Percentiles rank a stretch among this genome's conserved stretches.
Evolutionary conservation across 2,797 vertebrate genomes (phyloP).

Genomic region (Poecilia wingei): DNA sequence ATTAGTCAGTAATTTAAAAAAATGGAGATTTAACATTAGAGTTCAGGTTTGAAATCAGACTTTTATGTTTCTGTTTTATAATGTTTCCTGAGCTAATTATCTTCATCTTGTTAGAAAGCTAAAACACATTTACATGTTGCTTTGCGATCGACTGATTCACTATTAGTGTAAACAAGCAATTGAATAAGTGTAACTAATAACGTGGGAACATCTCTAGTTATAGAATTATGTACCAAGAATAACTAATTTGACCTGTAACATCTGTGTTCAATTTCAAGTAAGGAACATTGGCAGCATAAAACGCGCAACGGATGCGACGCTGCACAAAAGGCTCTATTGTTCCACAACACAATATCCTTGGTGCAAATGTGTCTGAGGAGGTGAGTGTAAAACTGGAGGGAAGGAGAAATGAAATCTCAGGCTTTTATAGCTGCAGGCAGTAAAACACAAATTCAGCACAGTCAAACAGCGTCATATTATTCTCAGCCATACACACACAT

Average conservation of each 20-base stretch:
- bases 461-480: slow-evolving; percentile 52
- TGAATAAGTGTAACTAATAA: neutral
- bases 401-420: slow-evolving; percentile 47
- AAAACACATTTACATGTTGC: neutral
- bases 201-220: neutral
- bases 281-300: slow-evolving; percentile 14
- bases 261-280: slow-evolving; percentile 14
- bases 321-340: slow-evolving; percentile 21
- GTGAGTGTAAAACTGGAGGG: slow-evolving; percentile 14
- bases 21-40: neutral
- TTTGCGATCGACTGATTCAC: neutral
- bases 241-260: neutral
- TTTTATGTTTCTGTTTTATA: neutral
- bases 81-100: neutral
- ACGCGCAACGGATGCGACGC: slow-evolving; percentile 41
- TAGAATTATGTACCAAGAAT: neutral
- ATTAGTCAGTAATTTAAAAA: neutral
- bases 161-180: neutral
- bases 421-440: slow-evolving; percentile 48
- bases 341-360: slow-evolving; percentile 40
- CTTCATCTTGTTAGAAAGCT: neutral
- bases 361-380: slow-evolving; percentile 1
- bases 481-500: neutral
- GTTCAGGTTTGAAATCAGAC: neutral
- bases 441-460: slow-evolving; percentile 61